These are phyloP conservation scores for Drosophila parvula DNA, from an alignment of 1,140 invertebrate species.

Conservation along the genomic window DNA sequence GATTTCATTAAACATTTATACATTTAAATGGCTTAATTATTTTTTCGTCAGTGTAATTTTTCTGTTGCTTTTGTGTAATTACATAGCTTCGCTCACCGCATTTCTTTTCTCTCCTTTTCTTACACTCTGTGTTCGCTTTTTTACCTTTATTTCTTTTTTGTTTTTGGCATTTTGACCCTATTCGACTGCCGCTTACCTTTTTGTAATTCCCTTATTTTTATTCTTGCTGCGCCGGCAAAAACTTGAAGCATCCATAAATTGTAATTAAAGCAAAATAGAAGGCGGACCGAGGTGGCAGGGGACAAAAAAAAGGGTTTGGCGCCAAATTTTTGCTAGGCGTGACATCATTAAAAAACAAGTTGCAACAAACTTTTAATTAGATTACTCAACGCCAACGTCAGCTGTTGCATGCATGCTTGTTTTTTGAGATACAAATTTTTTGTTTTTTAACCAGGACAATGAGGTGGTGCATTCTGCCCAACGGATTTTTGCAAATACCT, in stretches of 20 bases:
- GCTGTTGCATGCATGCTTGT: slow-evolving; percentile 64
- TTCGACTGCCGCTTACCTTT: slow-evolving; percentile 53
- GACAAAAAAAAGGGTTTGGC: slow-evolving; percentile 37
- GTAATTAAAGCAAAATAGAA: slow-evolving; percentile 69
- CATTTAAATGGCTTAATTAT: no score
- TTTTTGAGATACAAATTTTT: neutral
- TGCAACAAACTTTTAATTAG: slow-evolving; percentile 78
- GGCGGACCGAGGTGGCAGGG: neutral
- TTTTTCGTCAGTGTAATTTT: slow-evolving; percentile 1
- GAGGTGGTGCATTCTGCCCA: neutral
- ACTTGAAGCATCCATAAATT: slow-evolving; percentile 76
- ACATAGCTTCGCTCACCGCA: slow-evolving; percentile 34
- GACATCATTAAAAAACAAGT: slow-evolving; percentile 63
- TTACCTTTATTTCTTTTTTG: slow-evolving; percentile 4
- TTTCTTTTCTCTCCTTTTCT: neutral
- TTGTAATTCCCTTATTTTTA: slow-evolving; percentile 23
- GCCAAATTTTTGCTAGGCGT: slow-evolving; percentile 57
- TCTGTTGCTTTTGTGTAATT: slow-evolving; percentile 73
- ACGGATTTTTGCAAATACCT: slow-evolving; percentile 21
- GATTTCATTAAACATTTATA: no score
- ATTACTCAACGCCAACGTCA: slow-evolving; percentile 67
- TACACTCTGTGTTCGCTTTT: neutral
- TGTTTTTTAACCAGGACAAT: neutral
- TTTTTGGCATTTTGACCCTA: slow-evolving; percentile 42
- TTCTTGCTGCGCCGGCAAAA: slow-evolving; percentile 44